A percentile compares a stretch with the other conserved stretches of the same genome.
Conservation (phyloP, 2,888 invertebrate genomes). For the Parnassius smintheus region DNA sequence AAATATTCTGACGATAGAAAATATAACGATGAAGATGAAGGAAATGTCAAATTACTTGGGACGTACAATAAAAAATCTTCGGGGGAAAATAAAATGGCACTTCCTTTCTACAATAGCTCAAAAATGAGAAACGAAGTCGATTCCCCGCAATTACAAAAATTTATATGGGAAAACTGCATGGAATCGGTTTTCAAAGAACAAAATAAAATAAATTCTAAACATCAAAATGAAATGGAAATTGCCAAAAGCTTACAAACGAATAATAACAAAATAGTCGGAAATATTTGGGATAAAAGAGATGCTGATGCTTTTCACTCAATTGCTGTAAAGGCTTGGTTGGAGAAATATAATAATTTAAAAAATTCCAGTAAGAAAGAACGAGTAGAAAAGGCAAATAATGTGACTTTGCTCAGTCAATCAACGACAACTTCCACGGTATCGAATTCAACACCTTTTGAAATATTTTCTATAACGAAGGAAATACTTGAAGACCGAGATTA, state of each 20-base stretch:
- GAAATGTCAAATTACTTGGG: conserved; percentile 48
- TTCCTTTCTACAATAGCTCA: neutral
- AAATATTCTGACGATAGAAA: conserved; percentile 46
- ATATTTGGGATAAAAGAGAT: conserved; percentile 59
- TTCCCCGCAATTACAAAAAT: conserved; percentile 44
- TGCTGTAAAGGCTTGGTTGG: conserved; percentile 56
- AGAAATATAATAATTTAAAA: conserved; percentile 56
- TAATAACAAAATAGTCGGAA: conserved; percentile 39
- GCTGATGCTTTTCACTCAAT: conserved; percentile 44
- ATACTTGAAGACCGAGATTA: conserved; percentile 41
- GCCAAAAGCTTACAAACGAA: conserved; percentile 43
- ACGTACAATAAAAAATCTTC: conserved; percentile 37
- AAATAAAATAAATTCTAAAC: conserved; percentile 39
- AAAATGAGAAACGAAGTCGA: conserved; percentile 30
- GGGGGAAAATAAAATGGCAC: conserved; percentile 28
- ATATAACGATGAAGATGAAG: conserved; percentile 43
- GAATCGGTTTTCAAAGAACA: conserved; percentile 53
- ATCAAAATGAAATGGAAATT: conserved; percentile 47
- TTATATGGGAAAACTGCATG: conserved; percentile 67
- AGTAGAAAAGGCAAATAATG: conserved; percentile 49
- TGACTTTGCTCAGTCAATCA: conserved; percentile 43
- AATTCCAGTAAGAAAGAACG: conserved; percentile 53
- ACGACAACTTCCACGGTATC: conserved; percentile 33
- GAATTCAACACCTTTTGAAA: conserved; percentile 35
- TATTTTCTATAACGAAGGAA: conserved; percentile 65